Percentiles rank a stretch among this genome's conserved stretches.
Conservation (phyloP, 1,140 invertebrate genomes). For the Chlorops oryzae region DNA sequence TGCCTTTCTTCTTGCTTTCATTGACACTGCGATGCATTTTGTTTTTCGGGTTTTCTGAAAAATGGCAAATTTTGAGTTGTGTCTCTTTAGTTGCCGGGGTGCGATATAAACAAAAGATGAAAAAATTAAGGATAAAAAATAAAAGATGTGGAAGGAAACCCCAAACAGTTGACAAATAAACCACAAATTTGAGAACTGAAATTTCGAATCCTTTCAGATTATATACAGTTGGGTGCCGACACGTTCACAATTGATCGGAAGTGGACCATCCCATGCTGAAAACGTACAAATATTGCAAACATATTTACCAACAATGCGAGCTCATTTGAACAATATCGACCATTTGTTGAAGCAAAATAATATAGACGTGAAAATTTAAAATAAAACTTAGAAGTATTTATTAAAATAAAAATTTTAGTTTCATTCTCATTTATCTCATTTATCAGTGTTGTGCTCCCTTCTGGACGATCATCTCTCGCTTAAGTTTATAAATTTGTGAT, state of each 20-base stretch:
- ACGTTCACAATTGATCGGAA: slow-evolving; percentile 34
- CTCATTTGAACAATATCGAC: slow-evolving; percentile 33
- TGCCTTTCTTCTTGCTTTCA: no score
- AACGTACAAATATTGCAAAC: slow-evolving; percentile 33
- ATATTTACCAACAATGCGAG: slow-evolving; percentile 33
- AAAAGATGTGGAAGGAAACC: no score
- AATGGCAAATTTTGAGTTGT: no score
- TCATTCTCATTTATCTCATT: background rate
- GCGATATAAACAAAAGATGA: no score
- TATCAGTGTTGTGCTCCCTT: background rate
- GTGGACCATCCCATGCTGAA: slow-evolving; percentile 29
- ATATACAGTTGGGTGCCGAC: slow-evolving; percentile 43
- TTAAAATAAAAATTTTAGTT: no score
- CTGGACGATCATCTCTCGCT: background rate
- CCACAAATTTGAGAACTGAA: no score
- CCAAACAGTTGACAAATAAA: no score
- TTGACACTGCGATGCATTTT: no score
- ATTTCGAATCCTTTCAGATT: no score
- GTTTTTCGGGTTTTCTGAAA: no score
- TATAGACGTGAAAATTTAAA: slow-evolving; percentile 27
- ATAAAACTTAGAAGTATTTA: background rate
- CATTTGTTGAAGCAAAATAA: slow-evolving; percentile 31
- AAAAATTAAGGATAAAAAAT: no score
- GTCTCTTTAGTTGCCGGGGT: no score
- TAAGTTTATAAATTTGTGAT: slow-evolving; percentile 8